A percentile compares a stretch with the other conserved stretches of the same genome.
phyloP scores from a whole-genome alignment of 2,888 invertebrate species.

The Minunthozetes semirufus region DNA sequence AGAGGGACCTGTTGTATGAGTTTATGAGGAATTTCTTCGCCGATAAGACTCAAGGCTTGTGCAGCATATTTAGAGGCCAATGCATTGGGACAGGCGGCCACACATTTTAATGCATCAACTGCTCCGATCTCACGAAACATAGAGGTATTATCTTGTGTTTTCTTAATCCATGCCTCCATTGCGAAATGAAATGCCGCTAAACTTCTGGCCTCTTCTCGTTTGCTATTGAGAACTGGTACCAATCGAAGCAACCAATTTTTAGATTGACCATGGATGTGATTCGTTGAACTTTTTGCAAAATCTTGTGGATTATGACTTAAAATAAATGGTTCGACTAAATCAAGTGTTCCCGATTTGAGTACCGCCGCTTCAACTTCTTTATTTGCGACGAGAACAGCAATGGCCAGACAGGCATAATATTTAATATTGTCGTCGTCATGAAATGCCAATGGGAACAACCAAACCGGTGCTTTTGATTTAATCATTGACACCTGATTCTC shows the following conservation, averaged over 20 bases:
- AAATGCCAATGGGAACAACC: constrained; percentile 95
- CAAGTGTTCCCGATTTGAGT: constrained; percentile 87
- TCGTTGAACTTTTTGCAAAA: constrained; percentile 83
- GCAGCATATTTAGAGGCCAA: constrained; percentile 95
- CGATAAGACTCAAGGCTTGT: constrained; percentile 81
- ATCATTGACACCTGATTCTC: constrained; percentile 98
- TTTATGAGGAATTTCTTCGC: constrained; percentile 95
- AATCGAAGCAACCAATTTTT: constrained; percentile 86
- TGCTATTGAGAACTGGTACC: constrained; percentile 87
- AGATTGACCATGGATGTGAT: constrained; percentile 92
- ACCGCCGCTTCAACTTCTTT: constrained; percentile 97
- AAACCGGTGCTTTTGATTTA: constrained; percentile 83
- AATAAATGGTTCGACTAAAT: constrained; percentile 93
- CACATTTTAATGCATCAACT: constrained; percentile 86
- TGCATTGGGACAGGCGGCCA: constrained; percentile 95
- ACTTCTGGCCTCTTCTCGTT: constrained; percentile 89
- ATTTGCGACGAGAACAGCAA: constrained; percentile 90
- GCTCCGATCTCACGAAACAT: constrained; percentile 89
- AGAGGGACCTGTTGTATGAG: constrained; percentile 94
- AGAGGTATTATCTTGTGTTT: constrained; percentile 79
- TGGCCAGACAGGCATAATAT: constrained; percentile 97
- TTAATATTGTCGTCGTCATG: constrained; percentile 93
- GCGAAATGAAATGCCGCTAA: constrained; percentile 96
- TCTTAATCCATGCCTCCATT: constrained; percentile 98
- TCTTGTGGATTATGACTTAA: constrained; percentile 87